A percentile compares a stretch with the other conserved stretches of the same genome.
Evolutionary conservation across 2,888 invertebrate species (phyloP).

Genomic region (Cerastis leucographa): DNA sequence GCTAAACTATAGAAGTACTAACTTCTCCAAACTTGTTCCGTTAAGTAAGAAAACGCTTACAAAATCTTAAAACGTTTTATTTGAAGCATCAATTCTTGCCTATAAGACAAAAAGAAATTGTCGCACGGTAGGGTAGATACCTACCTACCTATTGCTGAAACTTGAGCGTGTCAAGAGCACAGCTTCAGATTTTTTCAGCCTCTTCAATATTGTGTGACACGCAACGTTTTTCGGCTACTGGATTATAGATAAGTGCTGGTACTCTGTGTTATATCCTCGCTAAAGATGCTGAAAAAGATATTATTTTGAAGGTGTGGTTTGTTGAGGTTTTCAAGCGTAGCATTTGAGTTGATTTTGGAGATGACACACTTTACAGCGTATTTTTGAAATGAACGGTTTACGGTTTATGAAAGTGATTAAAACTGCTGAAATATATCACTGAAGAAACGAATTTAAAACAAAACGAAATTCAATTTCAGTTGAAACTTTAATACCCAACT

Average conservation of each 20-base stretch:
- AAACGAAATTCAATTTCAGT: not conserved
- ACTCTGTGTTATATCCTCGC: conserved; percentile 30
- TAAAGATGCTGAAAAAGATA: conserved; percentile 9
- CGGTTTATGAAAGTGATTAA: not conserved
- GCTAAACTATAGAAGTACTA: not conserved
- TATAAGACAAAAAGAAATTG: conserved; percentile 27
- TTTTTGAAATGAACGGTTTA: not conserved
- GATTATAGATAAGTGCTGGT: conserved; percentile 35
- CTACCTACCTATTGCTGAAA: not conserved
- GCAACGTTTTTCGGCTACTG: conserved; percentile 47
- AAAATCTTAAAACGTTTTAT: not conserved
- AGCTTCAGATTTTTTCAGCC: conserved; percentile 60
- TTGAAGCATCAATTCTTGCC: not conserved
- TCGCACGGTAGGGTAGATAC: conserved; percentile 14
- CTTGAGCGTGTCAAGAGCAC: conserved; percentile 50
- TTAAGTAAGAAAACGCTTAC: conserved; percentile 6
- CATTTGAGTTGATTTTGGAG: not conserved
- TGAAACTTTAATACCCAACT: conserved; percentile 13
- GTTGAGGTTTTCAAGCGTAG: not conserved
- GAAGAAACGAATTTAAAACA: not conserved
- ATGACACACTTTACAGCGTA: not conserved
- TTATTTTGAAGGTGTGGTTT: conserved; percentile 14
- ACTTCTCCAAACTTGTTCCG: conserved; percentile 11
- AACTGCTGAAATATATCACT: not conserved
- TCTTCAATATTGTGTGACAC: conserved; percentile 50